These are phyloP conservation scores for Elanus axillaris DNA, from an alignment of 2,113 vertebrate genomes.

Conservation along the genomic window DNA sequence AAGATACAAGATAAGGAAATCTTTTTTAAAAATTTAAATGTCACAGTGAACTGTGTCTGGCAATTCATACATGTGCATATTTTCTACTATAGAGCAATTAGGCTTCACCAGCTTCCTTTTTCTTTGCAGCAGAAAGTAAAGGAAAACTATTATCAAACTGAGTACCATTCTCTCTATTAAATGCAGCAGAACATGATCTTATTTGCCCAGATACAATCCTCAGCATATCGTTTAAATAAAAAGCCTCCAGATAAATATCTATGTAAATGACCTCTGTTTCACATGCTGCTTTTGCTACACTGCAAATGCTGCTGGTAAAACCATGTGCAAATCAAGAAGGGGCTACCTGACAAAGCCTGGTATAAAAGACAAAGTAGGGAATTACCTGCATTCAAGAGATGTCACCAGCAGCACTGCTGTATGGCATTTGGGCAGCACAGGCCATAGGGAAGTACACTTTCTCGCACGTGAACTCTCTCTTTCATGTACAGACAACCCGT, in stretches of 20 bases:
- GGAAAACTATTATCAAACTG: background rate
- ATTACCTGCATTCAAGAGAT: no score
- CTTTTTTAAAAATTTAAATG: background rate
- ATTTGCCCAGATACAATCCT: background rate
- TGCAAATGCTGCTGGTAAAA: background rate
- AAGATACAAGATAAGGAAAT: slow-evolving; percentile 12
- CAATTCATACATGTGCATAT: background rate
- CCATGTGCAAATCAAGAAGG: background rate
- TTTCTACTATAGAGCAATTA: background rate
- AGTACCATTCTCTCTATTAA: background rate
- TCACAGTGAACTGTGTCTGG: background rate
- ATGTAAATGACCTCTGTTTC: background rate
- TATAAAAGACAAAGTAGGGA: background rate
- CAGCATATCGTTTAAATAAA: background rate
- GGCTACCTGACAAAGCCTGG: background rate
- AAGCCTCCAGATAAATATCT: background rate
- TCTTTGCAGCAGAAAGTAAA: background rate
- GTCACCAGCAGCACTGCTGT: background rate
- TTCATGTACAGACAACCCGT: no score
- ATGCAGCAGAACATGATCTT: background rate
- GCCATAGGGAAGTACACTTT: background rate
- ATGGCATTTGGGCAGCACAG: background rate
- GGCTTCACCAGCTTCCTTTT: background rate
- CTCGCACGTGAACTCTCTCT: accelerated
- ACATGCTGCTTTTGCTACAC: background rate